Base-by-base conservation (phyloP, 2,797 vertebrate genomes). In the Acropternis orthonyx region DNA sequence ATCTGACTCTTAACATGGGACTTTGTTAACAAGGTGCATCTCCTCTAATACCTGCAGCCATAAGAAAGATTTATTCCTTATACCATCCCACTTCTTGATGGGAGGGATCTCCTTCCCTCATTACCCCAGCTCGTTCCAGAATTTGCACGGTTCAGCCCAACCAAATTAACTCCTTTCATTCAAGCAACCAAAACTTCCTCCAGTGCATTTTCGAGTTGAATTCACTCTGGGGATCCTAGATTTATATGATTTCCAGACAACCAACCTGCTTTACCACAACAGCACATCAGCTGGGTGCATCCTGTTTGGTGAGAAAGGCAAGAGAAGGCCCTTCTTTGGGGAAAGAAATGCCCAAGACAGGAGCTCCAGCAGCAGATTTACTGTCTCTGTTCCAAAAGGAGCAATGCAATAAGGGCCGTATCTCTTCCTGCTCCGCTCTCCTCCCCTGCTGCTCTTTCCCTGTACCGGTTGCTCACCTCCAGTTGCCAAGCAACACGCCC, bases 401-500 rank as follows among this genome's bases (percentile, higher is more conserved):
- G 68, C 81, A 76, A 10, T 7, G 37, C 71, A 82, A 66, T 14
- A 46, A 85, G 54, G 72, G 84, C 59, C 54, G 12, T 19, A 62
- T 67, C 82, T 69, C 28, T 84, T 69, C 85, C 58, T 68, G 65
- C 30, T 86, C 46, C 55, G 51, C 81, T 34, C 68, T 72, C 71
- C 30, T 85, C n/a, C 59, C 55, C 51, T 48, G 56, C 93, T 85
- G 81, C 55, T 69, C 15, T 41, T 85, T 79, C 84, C 92, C 89
- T 78, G 80, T 86, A 27, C 83, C 94, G 94, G 81, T 94, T 92
- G 90, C 88, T 96, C 96, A 96, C 94, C 96, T 96, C 88, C 61
- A 17, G 96, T 96, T 97, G 97, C 97, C 97, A 97, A 92, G 97
- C 96, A 97, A 97, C 96, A 46, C 22, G 24, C 76, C 88, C 12